Base-by-base conservation (phyloP, 2,888 invertebrate species). In the Atrina japonica region DNA sequence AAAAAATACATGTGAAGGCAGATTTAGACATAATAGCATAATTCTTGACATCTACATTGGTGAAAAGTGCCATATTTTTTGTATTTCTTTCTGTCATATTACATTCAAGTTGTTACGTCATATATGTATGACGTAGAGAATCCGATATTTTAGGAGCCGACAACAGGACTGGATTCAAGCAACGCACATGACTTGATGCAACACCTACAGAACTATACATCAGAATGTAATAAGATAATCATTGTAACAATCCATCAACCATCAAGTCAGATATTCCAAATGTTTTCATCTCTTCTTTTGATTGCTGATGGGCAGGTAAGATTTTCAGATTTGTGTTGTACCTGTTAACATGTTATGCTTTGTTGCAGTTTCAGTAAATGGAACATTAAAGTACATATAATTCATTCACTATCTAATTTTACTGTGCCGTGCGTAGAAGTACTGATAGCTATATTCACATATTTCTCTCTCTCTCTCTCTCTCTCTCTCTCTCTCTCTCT, bases 211-310 rank as follows among this genome's bases (percentile, higher is more conserved):
- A 92, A 93, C 70, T 95, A 94, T 86, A 95, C 95, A 0, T 93
- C 93, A 75, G 93, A 94, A 80, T 94, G 94, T 90, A 94, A 94
- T 78, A 95, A 95, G 91, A 95, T 95, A 6, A 94, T 96, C 61
- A 94, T 96, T 61, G 93, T 95, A 69, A 95, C 95, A 43, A 94
- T 96, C 3, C 96, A 96, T 88, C 96, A 96, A 89, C 95, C 95
- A 1, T 95, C 95, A 64, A 95, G 95, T 77, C 94, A 95, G 90
- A 95, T 95, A 91, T 96, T 95, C 91, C 94, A 95, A 90, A 93
- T 95, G 92, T 95, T 96, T 90, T 94, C 95, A 91, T 94, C 94
- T 87, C 91, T 96, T 64, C 91, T 96, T 59, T 80, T 91, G 1
- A 73, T 91, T 14, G 73, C 91, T 94, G 73, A 94, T 73, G 95